phyloP scores from a whole-genome alignment of 2,113 vertebrate genomes.

The Baryphthengus martii region DNA sequence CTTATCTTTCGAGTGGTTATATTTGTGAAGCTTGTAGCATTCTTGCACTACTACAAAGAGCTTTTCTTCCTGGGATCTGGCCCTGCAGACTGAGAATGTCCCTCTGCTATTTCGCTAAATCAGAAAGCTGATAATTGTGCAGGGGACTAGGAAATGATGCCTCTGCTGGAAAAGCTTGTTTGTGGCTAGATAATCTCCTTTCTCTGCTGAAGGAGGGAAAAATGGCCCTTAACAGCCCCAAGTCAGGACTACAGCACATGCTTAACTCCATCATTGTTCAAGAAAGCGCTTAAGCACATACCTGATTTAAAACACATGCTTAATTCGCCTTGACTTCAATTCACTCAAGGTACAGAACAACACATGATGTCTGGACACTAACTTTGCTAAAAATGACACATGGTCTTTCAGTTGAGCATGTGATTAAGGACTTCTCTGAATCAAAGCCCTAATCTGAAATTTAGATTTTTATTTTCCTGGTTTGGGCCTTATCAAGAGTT shows the following conservation, averaged over 20 bases:
- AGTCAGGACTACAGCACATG: not conserved
- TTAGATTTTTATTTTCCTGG: not conserved
- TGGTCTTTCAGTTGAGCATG: not conserved
- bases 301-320: not conserved
- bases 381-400: not conserved
- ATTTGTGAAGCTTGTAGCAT: not conserved
- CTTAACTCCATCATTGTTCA: not conserved
- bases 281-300: not conserved
- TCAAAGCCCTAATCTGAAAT: not conserved
- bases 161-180: not conserved
- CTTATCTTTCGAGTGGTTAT: not conserved
- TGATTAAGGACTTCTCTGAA: not conserved
- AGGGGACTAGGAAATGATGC: not conserved
- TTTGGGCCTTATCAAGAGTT: not conserved
- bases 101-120: not conserved
- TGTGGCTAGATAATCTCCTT: not conserved
- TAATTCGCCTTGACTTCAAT: not conserved
- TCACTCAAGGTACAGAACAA: not conserved
- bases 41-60: not conserved
- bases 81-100: not conserved
- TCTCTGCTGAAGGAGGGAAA: not conserved
- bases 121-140: not conserved
- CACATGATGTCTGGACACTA: not conserved
- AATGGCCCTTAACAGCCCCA: not conserved
- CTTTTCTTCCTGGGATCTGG: not conserved